Evolutionary conservation across 2,888 invertebrate genomes (phyloP).

Genomic region (Cheilosia impressa): DNA sequence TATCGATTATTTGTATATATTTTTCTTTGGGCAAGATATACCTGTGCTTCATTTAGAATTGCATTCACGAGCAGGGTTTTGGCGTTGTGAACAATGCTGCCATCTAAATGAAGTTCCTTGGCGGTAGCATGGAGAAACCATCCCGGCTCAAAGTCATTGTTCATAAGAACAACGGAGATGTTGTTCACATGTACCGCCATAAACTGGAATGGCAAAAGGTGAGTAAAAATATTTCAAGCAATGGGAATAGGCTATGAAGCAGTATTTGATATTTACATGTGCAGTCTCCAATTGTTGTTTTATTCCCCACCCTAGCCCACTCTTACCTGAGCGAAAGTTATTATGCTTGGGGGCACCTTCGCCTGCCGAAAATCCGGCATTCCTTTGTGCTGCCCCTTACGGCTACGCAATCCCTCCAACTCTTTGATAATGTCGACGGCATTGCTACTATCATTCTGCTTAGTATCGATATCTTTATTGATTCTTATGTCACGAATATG

Average conservation of each 20-base stretch:
- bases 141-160: constrained; percentile 86
- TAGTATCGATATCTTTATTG: constrained; percentile 88
- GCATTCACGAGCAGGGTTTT: constrained; percentile 89
- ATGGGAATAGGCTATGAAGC: no score
- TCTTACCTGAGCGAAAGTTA: constrained; percentile 92
- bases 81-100: constrained; percentile 88
- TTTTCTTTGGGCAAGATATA: constrained; percentile 76
- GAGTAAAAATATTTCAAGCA: no score
- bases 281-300: no score
- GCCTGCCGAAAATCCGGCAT: constrained; percentile 89
- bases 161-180: constrained; percentile 87
- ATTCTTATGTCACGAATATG: constrained; percentile 92
- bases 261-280: no score
- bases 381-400: constrained; percentile 76
- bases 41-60: constrained; percentile 87
- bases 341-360: constrained; percentile 91
- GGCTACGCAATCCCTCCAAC: constrained; percentile 42
- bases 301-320: background rate
- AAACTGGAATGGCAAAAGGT: constrained; percentile 87
- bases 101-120: constrained; percentile 88
- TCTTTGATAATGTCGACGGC: constrained; percentile 78
- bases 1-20: no score
- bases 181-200: constrained; percentile 93
- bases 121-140: constrained; percentile 90
- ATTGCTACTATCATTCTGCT: constrained; percentile 74